phyloP scores from a whole-genome alignment of 2,888 invertebrate species.

The Sylvicola fuscatus region DNA sequence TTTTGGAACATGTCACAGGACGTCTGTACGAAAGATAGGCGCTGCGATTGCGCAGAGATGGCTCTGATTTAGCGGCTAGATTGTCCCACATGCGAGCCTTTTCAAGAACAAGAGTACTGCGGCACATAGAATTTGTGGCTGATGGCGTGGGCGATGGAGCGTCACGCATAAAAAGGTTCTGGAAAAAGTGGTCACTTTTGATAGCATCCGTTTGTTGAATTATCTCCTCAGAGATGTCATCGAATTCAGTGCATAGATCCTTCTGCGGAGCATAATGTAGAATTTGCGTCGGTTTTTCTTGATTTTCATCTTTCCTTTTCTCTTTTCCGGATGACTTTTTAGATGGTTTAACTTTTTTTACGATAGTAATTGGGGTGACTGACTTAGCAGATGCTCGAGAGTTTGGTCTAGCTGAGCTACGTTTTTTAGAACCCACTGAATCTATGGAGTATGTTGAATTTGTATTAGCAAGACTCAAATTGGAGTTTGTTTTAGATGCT shows the following conservation, averaged over 20 bases:
- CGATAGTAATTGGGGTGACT: slow-evolving; percentile 8
- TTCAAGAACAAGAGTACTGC: slow-evolving; percentile 40
- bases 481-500: slow-evolving; percentile 11
- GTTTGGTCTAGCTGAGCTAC: slow-evolving; percentile 10
- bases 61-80: slow-evolving; percentile 30
- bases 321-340: slow-evolving; percentile 8
- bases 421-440: slow-evolving; percentile 14
- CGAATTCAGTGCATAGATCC: not conserved
- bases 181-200: slow-evolving; percentile 32
- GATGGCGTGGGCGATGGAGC: slow-evolving; percentile 20
- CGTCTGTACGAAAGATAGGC: slow-evolving; percentile 45
- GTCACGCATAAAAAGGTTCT: slow-evolving; percentile 43
- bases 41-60: slow-evolving; percentile 34
- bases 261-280: not conserved
- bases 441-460: slow-evolving; percentile 25
- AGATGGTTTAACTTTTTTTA: not conserved
- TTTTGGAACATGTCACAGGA: slow-evolving; percentile 51
- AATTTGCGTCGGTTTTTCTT: not conserved
- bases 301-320: slow-evolving; percentile 9
- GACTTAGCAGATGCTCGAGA: slow-evolving; percentile 20
- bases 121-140: slow-evolving; percentile 15
- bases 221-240: too few relatives aligned
- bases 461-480: slow-evolving; percentile 19
- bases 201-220: not conserved
- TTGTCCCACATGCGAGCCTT: slow-evolving; percentile 47